Evolutionary conservation across 2,888 invertebrate genomes (phyloP), one percentile per base, ranked within the genome.

Genomic region (Calameuta pallipes): DNA sequence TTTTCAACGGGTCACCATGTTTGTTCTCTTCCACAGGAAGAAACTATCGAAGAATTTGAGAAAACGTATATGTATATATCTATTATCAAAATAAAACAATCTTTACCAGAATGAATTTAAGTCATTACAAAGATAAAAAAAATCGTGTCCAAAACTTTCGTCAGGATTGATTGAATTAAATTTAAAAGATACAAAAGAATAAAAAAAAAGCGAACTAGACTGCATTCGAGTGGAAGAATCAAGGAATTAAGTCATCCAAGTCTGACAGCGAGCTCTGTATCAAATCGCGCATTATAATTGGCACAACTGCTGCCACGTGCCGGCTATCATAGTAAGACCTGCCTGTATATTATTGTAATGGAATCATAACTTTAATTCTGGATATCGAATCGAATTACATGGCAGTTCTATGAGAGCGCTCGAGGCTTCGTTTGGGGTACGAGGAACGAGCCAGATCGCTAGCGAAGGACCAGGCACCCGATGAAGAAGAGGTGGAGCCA

Each of bases 361-460:
- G 85, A 90, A 90, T 91, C 90, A 90, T 91, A 91, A 90, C 87
- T 89, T 86, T 85, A 86, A 86, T 88, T 89, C 89, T 82, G 84
- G 87, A 87, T 90, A 90, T 87, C 90, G 89, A 90, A 90, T 91
- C 89, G 89, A 90, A 91, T 91, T 90, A 90, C 89, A 88, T 85
- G 84, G 85, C 86, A 86, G 87, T 86, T 86, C 82, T 83, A 31
- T 23, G 71, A 71, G 71, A 71, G 71, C 34, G 33, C 33, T 34
- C 71, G 71, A 9, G 71, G 34, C 71, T 33, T 71, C 33, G 31
- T 9, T 56, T 23, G 56, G 56, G 56, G 56, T 56, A 23, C 9
- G 6, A 9, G 23, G 56, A 56, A 56, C 9, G 56, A 56, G 56
- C 1, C 56, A 23, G 56, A 56, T 56, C 23, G 56, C 56, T 56